Percentiles rank a stretch among this genome's conserved stretches.
phyloP scores from a whole-genome alignment of 2,797 vertebrate genomes.

The Pelobates cultripes region DNA sequence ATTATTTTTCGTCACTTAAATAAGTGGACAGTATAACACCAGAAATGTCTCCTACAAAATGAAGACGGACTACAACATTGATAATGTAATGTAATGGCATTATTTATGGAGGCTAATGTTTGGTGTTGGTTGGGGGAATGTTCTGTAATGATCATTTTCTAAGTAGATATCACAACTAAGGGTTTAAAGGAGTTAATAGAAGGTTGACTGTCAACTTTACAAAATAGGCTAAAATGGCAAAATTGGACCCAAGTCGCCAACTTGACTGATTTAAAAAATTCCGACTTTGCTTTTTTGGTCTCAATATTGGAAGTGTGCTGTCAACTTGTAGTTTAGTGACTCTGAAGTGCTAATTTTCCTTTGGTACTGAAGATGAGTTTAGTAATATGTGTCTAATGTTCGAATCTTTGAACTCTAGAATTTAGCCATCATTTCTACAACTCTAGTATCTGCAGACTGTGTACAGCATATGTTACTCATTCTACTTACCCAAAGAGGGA shows the following conservation, averaged over 20 bases:
- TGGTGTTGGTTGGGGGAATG: too few relatives aligned
- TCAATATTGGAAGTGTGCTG: too few relatives aligned
- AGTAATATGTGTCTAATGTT: background rate
- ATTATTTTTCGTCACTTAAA: constrained; percentile 29
- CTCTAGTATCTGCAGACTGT: background rate
- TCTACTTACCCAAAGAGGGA: background rate
- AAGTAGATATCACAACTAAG: too few relatives aligned
- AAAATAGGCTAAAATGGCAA: too few relatives aligned
- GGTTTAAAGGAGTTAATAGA: too few relatives aligned
- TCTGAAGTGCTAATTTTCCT: background rate
- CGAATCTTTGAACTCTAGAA: background rate
- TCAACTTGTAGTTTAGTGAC: too few relatives aligned
- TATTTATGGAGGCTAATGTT: background rate
- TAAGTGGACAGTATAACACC: background rate
- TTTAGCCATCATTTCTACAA: background rate
- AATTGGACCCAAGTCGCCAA: too few relatives aligned
- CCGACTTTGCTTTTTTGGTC: too few relatives aligned
- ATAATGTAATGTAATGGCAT: background rate
- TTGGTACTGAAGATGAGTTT: background rate
- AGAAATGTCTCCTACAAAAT: background rate
- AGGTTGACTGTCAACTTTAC: too few relatives aligned
- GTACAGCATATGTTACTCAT: background rate
- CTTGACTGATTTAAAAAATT: too few relatives aligned
- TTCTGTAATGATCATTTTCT: too few relatives aligned
- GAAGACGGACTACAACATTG: background rate